Evolutionary conservation across 2,888 invertebrate species (phyloP).

Genomic region (Taphrorychus bicolor): DNA sequence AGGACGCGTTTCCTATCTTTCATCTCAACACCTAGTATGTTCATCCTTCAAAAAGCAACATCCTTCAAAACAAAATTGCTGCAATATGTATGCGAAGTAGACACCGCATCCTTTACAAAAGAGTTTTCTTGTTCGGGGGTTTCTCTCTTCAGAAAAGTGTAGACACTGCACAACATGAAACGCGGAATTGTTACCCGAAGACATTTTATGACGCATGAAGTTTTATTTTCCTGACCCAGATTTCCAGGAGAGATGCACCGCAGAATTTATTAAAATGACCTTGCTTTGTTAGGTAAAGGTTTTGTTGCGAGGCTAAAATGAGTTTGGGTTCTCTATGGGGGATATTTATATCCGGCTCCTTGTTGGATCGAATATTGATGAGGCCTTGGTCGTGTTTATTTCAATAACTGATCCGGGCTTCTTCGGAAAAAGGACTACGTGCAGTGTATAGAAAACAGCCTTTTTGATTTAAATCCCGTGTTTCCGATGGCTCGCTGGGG

Average conservation of each 20-base stretch:
- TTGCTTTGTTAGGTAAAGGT: neutral
- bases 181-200: neutral
- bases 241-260: neutral
- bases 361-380: too few relatives aligned
- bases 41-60: neutral
- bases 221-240: slow-evolving; percentile 8
- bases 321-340: neutral
- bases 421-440: too few relatives aligned
- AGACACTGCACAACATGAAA: slow-evolving; percentile 3
- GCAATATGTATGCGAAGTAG: neutral
- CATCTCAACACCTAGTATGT: neutral
- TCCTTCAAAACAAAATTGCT: neutral
- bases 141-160: neutral
- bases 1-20: too few relatives aligned
- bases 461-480: too few relatives aligned
- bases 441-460: too few relatives aligned
- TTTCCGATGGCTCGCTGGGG: too few relatives aligned
- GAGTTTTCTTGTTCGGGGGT: neutral
- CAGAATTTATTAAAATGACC: neutral
- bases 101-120: neutral
- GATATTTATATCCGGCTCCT: too few relatives aligned
- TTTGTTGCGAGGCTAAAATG: neutral
- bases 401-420: too few relatives aligned
- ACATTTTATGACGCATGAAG: slow-evolving; percentile 7
- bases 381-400: too few relatives aligned